Evolutionary conservation across 2,888 invertebrate genomes (phyloP), one percentile per base, ranked within the genome.

Genomic region (Chesias legatella): DNA sequence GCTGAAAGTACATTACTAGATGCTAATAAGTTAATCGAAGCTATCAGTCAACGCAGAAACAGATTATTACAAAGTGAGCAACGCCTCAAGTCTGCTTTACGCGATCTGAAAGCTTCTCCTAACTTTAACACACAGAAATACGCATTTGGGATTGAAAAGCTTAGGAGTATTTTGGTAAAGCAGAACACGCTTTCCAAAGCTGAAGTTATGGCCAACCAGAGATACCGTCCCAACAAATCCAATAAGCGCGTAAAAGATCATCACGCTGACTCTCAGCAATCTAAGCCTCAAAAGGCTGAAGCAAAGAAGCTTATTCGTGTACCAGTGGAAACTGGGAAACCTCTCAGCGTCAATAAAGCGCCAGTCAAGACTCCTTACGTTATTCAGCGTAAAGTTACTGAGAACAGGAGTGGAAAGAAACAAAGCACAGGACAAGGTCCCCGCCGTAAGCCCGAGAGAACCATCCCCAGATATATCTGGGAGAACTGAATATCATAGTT

Each of bases 401-500:
- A 61, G n/a, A 56, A 66, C 29, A 35, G 63, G 3, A 67, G 60
- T 5, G 13, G 5, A 17, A 17, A 17, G 13, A 17, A 17, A 25
- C 61, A 67, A 21, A 40, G 58, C 10, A 64, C 68, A 1, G 53
- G 56, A 1, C 56, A 63, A 24, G 36, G 63, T 31, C 64, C 64
- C 3, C 43, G 58, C 7, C 56, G 56, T 11, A 66, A 60, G 33
- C 54, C 63, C 3, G 65, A 74, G 8, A 73, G 63, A 42, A 39
- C 67, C 10, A 63, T 74, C 31, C 48, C 76, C 10, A 63, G 72
- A 36, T 79, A 73, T 32, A 48, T 70, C 29, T 79, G 79, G 79
- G 13, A 75, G 46, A 64, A 77, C 48, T 73, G 54, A 59, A 46
- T 41, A 48, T 38, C 37, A 46, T 42, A 48, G 43, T n/a, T n/a